phyloP scores from a whole-genome alignment of 2,113 vertebrate genomes.

The Elachura formosa region DNA sequence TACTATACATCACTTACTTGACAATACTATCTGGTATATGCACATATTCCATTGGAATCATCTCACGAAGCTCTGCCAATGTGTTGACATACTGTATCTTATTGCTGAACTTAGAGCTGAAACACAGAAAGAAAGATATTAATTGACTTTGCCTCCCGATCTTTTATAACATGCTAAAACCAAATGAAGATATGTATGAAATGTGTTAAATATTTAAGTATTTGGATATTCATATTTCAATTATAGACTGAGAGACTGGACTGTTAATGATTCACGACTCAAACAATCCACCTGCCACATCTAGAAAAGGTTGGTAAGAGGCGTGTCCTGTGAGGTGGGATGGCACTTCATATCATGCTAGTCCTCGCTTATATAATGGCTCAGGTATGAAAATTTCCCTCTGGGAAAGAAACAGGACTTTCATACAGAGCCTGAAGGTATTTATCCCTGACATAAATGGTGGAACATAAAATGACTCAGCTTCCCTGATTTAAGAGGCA shows the following conservation, averaged over 20 bases:
- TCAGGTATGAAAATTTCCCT: background rate
- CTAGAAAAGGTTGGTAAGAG: background rate
- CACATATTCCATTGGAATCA: conserved; percentile 94
- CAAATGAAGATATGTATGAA: background rate
- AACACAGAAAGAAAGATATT: background rate
- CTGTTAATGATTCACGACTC: background rate
- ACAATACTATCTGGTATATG: conserved; percentile 94
- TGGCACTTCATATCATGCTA: background rate
- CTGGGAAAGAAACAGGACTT: background rate
- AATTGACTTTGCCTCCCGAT: background rate
- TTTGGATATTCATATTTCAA: background rate
- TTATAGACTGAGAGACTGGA: background rate
- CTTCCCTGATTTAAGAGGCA: background rate
- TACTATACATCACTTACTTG: conserved; percentile 79
- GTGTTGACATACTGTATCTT: conserved; percentile 92
- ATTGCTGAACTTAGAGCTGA: conserved; percentile 96
- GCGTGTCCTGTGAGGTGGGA: background rate
- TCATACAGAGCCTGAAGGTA: background rate
- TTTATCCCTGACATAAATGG: background rate
- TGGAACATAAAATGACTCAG: background rate
- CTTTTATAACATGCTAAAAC: background rate
- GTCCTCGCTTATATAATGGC: background rate
- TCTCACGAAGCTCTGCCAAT: conserved; percentile 84
- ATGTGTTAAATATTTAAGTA: background rate
- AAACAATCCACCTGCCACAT: background rate